Percentiles rank a stretch among this genome's conserved stretches.
Evolutionary conservation across 2,888 invertebrate species (phyloP).

Genomic region (Cremastinae sp.): DNA sequence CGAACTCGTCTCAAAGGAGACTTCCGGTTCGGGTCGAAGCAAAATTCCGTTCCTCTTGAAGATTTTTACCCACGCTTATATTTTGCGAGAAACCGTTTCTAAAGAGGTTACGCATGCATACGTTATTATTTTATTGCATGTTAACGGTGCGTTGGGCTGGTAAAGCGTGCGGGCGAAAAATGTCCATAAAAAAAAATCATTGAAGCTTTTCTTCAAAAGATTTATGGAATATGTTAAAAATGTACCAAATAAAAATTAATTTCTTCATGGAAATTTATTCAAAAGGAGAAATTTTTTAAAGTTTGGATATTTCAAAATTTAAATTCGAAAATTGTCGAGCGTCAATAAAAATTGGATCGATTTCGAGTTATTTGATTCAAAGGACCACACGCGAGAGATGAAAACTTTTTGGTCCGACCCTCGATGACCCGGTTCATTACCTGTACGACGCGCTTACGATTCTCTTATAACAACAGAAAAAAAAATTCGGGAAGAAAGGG

Average conservation of each 20-base stretch:
- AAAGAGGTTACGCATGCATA: constrained; percentile 6
- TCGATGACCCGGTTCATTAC: constrained; percentile 40
- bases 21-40: constrained; percentile 50
- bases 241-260: too few relatives aligned
- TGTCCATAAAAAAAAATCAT: neutral
- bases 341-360: neutral
- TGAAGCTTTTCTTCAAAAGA: neutral
- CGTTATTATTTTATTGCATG: constrained; percentile 16
- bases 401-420: constrained; percentile 16
- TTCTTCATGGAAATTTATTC: too few relatives aligned
- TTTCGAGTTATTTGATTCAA: neutral
- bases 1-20: constrained; percentile 17
- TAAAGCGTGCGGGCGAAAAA: neutral
- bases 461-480: constrained; percentile 6
- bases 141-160: constrained; percentile 5
- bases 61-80: constrained; percentile 40
- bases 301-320: neutral
- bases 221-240: too few relatives aligned
- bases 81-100: constrained; percentile 2
- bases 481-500: constrained; percentile 1
- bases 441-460: constrained; percentile 30
- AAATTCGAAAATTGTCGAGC: neutral
- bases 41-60: constrained; percentile 24
- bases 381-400: constrained; percentile 40
- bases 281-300: neutral